Base-by-base conservation (phyloP, 2,888 invertebrate genomes). In the Andrena bicolor region DNA sequence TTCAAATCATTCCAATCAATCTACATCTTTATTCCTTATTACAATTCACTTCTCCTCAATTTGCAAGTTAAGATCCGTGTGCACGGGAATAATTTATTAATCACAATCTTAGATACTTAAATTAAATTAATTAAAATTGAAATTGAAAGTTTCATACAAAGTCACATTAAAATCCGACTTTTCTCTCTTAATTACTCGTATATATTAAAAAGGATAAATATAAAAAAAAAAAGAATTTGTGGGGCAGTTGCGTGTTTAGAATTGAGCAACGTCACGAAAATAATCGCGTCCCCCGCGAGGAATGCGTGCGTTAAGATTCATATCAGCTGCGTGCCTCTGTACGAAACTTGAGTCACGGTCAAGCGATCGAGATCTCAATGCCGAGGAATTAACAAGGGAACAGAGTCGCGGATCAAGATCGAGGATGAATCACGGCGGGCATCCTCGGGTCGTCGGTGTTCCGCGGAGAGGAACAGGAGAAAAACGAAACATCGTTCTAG, bases 361-460 rank as follows among this genome's bases (percentile, higher is more conserved):
- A 71, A 13, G 3, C 61, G 77, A 82, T 75, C 66, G 26, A 41
- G 74, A 77, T 83, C 66, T 76, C 77, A 71, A 70, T 81, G 74
- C 26, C 74, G 28, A 32, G 30, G 74, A 64, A 68, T 70, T 66
- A 58, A 20, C 74, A 23, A 49, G 20, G 20, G 48, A 53, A 63
- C 61, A 2, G 41, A 56, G 56, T 10, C 49, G 41, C 49, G 58
- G 61, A 81, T 77, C 70, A 49, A 66, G 66, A 81, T 82, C 60
- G 51, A 63, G 69, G 23, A 77, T 82, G 64, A 83, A 75, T 81
- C 70, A 77, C 30, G 20, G 35, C 23, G 66, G 10, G 4, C 8
- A 53, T 68, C 28, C 10, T 56, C 23, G 53, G 23, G 26, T 71
- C 48, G 20, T 10, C 35, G 35, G 32, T 20, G 41, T 51, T 58